Evolutionary conservation across 1,140 invertebrate species (phyloP).

Genomic region (Pissodes strobi): DNA sequence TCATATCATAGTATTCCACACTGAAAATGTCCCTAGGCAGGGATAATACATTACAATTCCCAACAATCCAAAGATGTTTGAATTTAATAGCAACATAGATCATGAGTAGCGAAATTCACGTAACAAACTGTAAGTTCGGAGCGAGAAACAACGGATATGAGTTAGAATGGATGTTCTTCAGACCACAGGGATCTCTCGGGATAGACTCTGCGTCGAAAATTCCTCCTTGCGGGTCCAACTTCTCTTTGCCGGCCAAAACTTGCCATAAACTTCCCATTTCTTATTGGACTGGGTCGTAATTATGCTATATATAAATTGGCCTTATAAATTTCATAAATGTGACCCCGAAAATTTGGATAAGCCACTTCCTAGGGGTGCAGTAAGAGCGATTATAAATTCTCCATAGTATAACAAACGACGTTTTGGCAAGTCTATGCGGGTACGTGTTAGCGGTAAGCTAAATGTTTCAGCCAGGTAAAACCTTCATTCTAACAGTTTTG

Average conservation of each 20-base stretch:
- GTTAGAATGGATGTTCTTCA: conserved; percentile 52
- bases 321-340: conserved; percentile 32
- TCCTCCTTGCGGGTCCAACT: conserved; percentile 46
- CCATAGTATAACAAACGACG: too few relatives aligned
- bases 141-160: conserved; percentile 45
- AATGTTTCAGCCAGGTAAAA: too few relatives aligned
- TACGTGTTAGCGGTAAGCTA: too few relatives aligned
- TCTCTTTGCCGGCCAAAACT: conserved; percentile 35
- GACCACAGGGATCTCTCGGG: conserved; percentile 51
- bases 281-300: conserved; percentile 39
- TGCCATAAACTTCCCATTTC: conserved; percentile 47
- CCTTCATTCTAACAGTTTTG: too few relatives aligned
- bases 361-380: background rate
- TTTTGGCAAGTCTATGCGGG: too few relatives aligned
- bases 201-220: conserved; percentile 47
- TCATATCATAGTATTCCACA: conserved; percentile 35
- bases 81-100: conserved; percentile 57
- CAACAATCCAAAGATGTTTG: conserved; percentile 56
- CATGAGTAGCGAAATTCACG: conserved; percentile 54
- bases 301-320: conserved; percentile 33
- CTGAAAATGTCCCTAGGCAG: conserved; percentile 45
- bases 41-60: conserved; percentile 56
- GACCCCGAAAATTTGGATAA: conserved; percentile 11
- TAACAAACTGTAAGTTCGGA: conserved; percentile 53
- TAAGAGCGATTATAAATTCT: too few relatives aligned